Percentiles rank a stretch among this genome's conserved stretches.
phyloP scores from a whole-genome alignment of 2,113 vertebrate genomes.

The Rhynchopsitta pachyrhyncha region DNA sequence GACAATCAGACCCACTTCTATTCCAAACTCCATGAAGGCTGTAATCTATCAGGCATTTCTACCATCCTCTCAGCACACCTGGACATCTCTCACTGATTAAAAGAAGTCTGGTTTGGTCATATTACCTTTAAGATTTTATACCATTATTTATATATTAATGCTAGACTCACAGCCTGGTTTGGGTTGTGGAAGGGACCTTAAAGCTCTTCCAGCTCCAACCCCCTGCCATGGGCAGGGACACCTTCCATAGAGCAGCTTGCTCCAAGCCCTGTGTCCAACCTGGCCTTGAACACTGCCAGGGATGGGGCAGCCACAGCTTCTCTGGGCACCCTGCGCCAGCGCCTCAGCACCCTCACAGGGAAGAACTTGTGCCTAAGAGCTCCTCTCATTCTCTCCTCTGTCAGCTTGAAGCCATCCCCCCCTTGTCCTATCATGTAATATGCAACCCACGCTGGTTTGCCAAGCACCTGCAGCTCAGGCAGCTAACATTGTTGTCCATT shows the following conservation, averaged over 20 bases:
- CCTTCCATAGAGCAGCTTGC: too few relatives aligned
- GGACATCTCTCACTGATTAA: not conserved
- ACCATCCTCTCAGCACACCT: not conserved
- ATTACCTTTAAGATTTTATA: not conserved
- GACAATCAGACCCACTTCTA: not conserved
- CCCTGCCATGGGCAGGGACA: too few relatives aligned
- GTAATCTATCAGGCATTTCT: not conserved
- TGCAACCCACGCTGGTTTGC: not conserved
- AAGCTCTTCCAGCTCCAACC: rapidly evolving
- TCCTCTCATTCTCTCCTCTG: not conserved
- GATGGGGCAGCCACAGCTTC: too few relatives aligned
- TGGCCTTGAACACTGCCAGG: too few relatives aligned
- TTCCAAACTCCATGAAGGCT: not conserved
- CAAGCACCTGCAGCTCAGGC: not conserved
- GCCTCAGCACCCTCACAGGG: not conserved
- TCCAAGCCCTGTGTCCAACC: too few relatives aligned
- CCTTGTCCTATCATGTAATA: not conserved
- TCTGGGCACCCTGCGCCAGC: too few relatives aligned
- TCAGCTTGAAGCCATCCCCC: not conserved
- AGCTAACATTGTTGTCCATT: not conserved
- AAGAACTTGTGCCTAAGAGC: not conserved
- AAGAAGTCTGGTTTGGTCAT: not conserved
- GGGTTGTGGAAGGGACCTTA: not conserved
- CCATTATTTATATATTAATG: not conserved
- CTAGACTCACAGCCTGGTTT: not conserved